Conservation (phyloP, 1,140 invertebrate genomes). For the Telenomus remus region DNA sequence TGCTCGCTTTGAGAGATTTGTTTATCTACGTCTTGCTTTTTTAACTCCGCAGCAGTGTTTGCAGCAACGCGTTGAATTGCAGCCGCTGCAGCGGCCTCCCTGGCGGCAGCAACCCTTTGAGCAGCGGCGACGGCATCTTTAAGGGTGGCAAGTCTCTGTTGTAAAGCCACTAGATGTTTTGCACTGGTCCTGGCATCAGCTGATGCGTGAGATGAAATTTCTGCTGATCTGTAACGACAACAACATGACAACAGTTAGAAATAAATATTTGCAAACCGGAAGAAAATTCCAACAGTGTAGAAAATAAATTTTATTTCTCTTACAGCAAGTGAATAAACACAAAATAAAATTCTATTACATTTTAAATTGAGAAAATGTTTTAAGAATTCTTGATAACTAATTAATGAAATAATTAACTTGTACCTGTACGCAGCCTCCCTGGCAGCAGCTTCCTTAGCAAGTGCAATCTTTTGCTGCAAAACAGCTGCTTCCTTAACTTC, state of each 20-base stretch:
- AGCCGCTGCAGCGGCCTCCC: conserved; percentile 71
- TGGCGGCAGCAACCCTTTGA: conserved; percentile 71
- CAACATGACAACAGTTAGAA: not conserved
- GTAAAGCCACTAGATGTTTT: conserved; percentile 70
- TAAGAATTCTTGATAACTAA: no score
- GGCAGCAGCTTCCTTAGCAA: conserved; percentile 69
- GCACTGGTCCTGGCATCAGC: conserved; percentile 68
- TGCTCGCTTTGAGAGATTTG: conserved; percentile 70
- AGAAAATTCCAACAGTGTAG: no score
- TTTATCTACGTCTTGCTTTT: conserved; percentile 73
- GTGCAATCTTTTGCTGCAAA: conserved; percentile 70
- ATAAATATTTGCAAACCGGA: no score
- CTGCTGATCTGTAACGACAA: conserved; percentile 64
- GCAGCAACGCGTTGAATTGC: conserved; percentile 72
- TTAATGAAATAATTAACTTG: not conserved
- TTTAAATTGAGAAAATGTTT: no score
- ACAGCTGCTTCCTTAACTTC: conserved; percentile 69
- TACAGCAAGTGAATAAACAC: no score
- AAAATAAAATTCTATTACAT: no score
- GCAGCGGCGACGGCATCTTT: conserved; percentile 73
- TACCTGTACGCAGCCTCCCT: conserved; percentile 69
- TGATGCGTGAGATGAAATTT: conserved; percentile 68
- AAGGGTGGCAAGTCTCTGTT: conserved; percentile 71
- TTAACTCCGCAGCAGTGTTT: conserved; percentile 71
- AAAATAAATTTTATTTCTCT: no score